phyloP scores from a whole-genome alignment of 2,888 invertebrate genomes.

The Ganaspis brasiliensis region DNA sequence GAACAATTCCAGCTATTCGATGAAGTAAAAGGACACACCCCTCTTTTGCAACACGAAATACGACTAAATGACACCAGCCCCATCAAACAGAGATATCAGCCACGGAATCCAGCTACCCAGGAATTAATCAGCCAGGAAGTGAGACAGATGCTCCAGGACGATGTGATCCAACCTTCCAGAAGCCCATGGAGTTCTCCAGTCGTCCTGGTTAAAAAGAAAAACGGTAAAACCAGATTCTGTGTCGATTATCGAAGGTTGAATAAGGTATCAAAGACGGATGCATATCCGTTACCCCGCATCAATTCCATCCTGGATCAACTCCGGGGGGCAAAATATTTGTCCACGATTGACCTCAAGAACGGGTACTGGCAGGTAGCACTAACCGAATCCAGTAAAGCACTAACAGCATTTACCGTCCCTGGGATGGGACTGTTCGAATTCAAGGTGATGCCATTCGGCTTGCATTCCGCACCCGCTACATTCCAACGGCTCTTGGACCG shows the following conservation, averaged over 20 bases:
- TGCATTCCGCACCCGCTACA: slow-evolving; percentile 67
- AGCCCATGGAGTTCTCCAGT: slow-evolving; percentile 43
- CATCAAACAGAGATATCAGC: too few relatives aligned
- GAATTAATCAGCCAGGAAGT: too few relatives aligned
- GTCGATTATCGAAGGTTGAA: slow-evolving; percentile 33
- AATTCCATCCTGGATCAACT: slow-evolving; percentile 67
- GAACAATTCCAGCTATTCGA: too few relatives aligned
- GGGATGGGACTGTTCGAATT: slow-evolving; percentile 68
- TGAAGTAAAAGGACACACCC: too few relatives aligned
- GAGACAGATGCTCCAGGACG: slow-evolving; percentile 30
- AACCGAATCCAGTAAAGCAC: slow-evolving; percentile 53
- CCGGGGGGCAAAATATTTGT: slow-evolving; percentile 66
- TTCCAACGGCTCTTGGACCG: slow-evolving; percentile 62
- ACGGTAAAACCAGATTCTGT: slow-evolving; percentile 42
- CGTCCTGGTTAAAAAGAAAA: slow-evolving; percentile 1
- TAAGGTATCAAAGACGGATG: not conserved
- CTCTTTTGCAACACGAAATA: too few relatives aligned
- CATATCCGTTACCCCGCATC: slow-evolving; percentile 52
- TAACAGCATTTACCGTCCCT: slow-evolving; percentile 70
- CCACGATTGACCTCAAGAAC: slow-evolving; percentile 68
- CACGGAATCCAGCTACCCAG: too few relatives aligned
- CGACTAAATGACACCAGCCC: too few relatives aligned
- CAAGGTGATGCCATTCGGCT: slow-evolving; percentile 66
- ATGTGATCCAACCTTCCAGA: slow-evolving; percentile 43
- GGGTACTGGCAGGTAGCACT: slow-evolving; percentile 68